Base-by-base conservation (phyloP, 2,888 invertebrate genomes). In the Drosophila mayaguana region DNA sequence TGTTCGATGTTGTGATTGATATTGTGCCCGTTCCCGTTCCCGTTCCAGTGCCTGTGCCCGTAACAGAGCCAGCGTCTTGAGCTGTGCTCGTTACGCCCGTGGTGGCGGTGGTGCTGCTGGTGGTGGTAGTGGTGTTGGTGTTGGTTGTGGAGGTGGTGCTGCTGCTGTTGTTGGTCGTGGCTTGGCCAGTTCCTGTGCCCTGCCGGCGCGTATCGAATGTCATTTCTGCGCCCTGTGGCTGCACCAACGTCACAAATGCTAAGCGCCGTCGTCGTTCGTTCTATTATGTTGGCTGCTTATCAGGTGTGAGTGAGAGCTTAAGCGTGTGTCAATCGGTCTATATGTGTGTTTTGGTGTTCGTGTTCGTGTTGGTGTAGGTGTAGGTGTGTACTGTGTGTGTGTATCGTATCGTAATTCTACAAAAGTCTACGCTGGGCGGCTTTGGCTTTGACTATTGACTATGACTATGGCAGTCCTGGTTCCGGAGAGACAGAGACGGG, bases 121-220 rank as follows among this genome's bases (percentile, higher is more conserved):
- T 76, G 60, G n/a, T 72, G 65, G 40, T 75, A 40, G 54, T 71
- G 53, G 56, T 72, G 38, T 66, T 66, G 22, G 75, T 65, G 63
- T 71, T 57, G n/a, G 25, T 57, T n/a, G 28, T 48, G 28, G 72
- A 80, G 56, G 56, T 65, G 51, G 20, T 72, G 71, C 36, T 71
- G 66, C 18, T 70, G 72, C 50, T 81, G 59, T 57, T 75, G 65
- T 63, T 78, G 64, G 75, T 71, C 46, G 81, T 68, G 68, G 83
- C 73, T 64, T 83, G 83, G 71, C 81, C 71, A 70, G 75, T 78
- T 59, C 83, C 86, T 69, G 84, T 78, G 71, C 83, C 80, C 50
- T 84, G 84, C 68, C 92, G 91, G 76, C 92, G 92, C 65, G 92
- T 91, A 87, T 93, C 93, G 86, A 92, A 92, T 83, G 92, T 92